Conservation (phyloP, 2,888 invertebrate species). For the Caenorhabditis sp. region DNA sequence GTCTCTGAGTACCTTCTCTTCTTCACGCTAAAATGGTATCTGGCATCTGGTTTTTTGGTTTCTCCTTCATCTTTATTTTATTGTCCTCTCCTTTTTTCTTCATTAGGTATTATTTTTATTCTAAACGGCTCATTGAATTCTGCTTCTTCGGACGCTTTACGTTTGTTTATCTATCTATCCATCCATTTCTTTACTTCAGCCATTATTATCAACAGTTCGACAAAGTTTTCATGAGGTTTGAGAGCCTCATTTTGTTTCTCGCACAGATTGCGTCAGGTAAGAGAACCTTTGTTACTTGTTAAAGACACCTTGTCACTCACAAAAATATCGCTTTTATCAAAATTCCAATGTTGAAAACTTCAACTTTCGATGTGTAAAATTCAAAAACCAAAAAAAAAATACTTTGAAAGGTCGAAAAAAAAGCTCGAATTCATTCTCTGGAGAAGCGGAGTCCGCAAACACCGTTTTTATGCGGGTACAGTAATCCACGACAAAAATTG, state of each 20-base stretch:
- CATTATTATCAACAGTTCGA: background rate
- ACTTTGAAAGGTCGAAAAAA: constrained; percentile 9
- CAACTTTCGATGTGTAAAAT: no score
- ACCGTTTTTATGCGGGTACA: no score
- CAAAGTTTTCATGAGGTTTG: background rate
- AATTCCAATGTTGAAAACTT: no score
- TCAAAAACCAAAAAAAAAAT: constrained; percentile 39
- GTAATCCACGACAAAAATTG: no score
- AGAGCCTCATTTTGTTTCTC: background rate
- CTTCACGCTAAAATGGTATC: constrained; percentile 24
- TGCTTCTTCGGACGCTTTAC: background rate
- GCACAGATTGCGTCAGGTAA: background rate
- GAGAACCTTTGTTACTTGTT: constrained; percentile 21
- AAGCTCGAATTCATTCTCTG: no score
- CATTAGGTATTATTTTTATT: constrained; percentile 8
- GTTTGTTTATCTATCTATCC: background rate
- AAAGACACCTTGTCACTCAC: no score
- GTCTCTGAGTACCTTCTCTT: constrained; percentile 23
- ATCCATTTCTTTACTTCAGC: background rate
- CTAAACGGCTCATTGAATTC: background rate
- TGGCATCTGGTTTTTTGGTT: constrained; percentile 41
- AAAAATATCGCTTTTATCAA: no score
- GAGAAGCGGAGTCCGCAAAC: no score
- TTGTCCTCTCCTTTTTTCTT: constrained; percentile 9
- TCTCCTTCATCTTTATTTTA: constrained; percentile 1